Conservation (phyloP, 2,113 vertebrate genomes). For the Pipa parva region DNA sequence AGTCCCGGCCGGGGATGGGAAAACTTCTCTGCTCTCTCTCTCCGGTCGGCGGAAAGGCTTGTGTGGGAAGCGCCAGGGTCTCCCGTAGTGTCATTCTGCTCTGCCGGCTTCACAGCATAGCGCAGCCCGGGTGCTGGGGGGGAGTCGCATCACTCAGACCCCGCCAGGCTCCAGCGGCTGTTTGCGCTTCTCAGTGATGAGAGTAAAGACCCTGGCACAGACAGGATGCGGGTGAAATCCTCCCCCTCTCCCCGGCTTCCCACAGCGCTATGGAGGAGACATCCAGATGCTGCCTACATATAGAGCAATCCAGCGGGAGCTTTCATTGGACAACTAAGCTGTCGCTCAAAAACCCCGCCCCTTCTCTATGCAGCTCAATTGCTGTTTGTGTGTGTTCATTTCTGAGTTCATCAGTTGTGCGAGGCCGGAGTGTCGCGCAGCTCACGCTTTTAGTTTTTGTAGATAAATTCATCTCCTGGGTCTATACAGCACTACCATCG, state of each 20-base stretch:
- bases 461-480: background rate
- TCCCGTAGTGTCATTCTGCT: background rate
- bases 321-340: background rate
- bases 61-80: background rate
- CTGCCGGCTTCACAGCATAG: background rate
- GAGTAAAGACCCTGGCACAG: too few species aligned
- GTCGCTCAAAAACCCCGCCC: background rate
- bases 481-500: too few species aligned
- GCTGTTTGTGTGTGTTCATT: background rate
- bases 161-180: too few species aligned
- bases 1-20: background rate
- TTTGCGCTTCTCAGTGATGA: too few species aligned
- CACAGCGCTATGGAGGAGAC: background rate
- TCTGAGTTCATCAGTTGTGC: background rate
- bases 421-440: background rate
- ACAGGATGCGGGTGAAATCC: background rate
- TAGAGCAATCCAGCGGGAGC: background rate
- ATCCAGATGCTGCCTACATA: conserved; percentile 6
- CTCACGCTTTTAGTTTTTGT: background rate
- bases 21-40: conserved; percentile 16
- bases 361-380: conserved; percentile 8
- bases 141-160: background rate
- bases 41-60: background rate
- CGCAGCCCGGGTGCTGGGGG: background rate
- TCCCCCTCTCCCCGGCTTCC: background rate